Base-by-base conservation (phyloP, 1,140 invertebrate genomes). In the Prorops nasuta region DNA sequence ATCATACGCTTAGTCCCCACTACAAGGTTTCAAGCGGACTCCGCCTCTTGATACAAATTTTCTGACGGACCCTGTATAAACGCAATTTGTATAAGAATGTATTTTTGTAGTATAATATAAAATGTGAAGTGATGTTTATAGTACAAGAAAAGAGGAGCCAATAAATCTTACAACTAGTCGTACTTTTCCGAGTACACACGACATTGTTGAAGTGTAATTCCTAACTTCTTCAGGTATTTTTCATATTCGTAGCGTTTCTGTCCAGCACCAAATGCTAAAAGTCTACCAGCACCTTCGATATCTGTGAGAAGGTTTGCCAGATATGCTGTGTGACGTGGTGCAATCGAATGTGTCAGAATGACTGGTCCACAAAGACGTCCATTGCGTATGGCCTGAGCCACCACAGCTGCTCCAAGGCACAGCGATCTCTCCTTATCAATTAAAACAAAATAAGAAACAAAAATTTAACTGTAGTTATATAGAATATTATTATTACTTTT, bases 381-480 rank as follows among this genome's bases (percentile, higher is more conserved):
- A 8, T 82, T 80, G 0, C 81, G 78, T 28, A 90, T 77, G 1
- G 87, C 78, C 41, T 84, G 82, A 39, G 82, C 83, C 43, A 90
- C 78, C 3, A 85, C 81, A 0, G 86, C 87, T 0, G 88, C 87
- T 2, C 87, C 88, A 24, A 87, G 74, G 51, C 87, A 89, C 56
- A 89, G 84, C 20, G 89, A 86, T 42, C 86, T 82, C 64, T 89
- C 87, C 87, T 90, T n/a, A n/a, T n/a, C n/a, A n/a, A 64, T 54
- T 75, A 69, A 44, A 35, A 46, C n/a, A n/a, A n/a, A n/a, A n/a
- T n/a, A n/a, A n/a, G n/a, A 31, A 36, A 38, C 2, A 41, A 46
- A 41, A 6, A 2, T 43, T 24, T 49, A 7, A 15, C 6, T 24
- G 21, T 24, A 2, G n/a, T n/a, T n/a, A n/a, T n/a, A n/a, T n/a